Evolutionary conservation across 2,888 invertebrate species (phyloP).

Genomic region (Escarpia spicata): DNA sequence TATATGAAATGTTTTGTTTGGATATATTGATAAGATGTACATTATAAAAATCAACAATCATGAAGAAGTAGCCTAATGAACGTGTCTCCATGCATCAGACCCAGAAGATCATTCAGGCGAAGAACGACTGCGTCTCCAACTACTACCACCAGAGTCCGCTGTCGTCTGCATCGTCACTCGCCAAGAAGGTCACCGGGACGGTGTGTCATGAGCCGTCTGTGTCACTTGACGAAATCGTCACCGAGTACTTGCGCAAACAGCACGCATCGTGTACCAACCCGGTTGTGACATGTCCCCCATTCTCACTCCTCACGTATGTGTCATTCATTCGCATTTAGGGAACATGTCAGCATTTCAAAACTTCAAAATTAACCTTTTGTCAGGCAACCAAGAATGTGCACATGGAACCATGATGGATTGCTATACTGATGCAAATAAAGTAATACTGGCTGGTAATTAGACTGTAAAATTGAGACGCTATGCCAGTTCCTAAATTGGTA

Average conservation of each 20-base stretch:
- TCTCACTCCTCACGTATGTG: conserved; percentile 71
- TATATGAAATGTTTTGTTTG: too few relatives aligned
- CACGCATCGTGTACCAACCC: conserved; percentile 98
- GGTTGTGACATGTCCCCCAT: conserved; percentile 96
- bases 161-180: background rate
- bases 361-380: background rate
- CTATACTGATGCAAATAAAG: background rate
- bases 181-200: conserved; percentile 31
- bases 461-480: too few relatives aligned
- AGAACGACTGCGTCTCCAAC: conserved; percentile 12
- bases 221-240: conserved; percentile 73
- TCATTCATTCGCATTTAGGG: background rate
- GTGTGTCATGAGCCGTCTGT: conserved; percentile 26
- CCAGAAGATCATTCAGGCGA: background rate
- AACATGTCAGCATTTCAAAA: background rate
- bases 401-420: conserved; percentile 24
- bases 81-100: background rate
- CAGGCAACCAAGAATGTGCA: background rate
- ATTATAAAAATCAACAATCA: too few relatives aligned
- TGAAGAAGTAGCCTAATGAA: background rate
- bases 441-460: background rate
- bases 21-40: too few relatives aligned
- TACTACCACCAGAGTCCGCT: conserved; percentile 13
- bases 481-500: too few relatives aligned
- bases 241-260: conserved; percentile 95